Base-by-base conservation (phyloP, 2,113 vertebrate genomes). In the Anguilla japonica region DNA sequence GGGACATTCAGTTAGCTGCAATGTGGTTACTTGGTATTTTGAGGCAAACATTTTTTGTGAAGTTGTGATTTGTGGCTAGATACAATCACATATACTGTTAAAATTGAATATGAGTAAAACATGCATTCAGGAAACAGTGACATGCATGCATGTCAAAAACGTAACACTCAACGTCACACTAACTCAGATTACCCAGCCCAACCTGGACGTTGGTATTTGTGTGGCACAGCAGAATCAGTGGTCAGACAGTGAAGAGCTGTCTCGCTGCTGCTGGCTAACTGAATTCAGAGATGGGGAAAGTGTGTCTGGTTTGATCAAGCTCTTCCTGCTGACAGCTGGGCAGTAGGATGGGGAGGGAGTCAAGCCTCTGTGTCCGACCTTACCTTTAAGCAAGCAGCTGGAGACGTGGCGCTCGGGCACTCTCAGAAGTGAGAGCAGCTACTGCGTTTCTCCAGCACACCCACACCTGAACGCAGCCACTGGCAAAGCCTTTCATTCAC, bases 381-480 rank as follows among this genome's bases (percentile, higher is more conserved):
- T 75, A 57, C 41, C 26, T 67, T 43, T 63, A 75, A 81, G 41
- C 60, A 75, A 86, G 86, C 81, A 4, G 16, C n/a, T 81, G 71
- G 79, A 88, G 16, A 81, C 71, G n/a, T 22, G 20, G 41, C 67
- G 41, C 81, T 15, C 7, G 43, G 78, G 79, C 34, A 84, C 40
- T 41, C 16, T 41, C 14, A 87, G 5, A n/a, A 79, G 46, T 22
- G 79, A 87, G 83, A 3, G 29, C 22, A 39, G 50, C 50, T 53
- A 53, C 46, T 39, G n/a, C 41, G 78, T 81, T 20, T 41, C 43
- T 43, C n/a, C 5, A 34, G 50, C 39, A 78, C 9, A 78, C 43
- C 22, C 13, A 82, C 82, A 85, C 46, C 84, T 85, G 84, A 85
- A 87, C 67, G 20, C 60, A n/a, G 82, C 67, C 39, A 81, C 46